These are phyloP conservation scores for Pogonognathellus flavescens DNA, from an alignment of 1,140 invertebrate genomes.

Conservation along the genomic window DNA sequence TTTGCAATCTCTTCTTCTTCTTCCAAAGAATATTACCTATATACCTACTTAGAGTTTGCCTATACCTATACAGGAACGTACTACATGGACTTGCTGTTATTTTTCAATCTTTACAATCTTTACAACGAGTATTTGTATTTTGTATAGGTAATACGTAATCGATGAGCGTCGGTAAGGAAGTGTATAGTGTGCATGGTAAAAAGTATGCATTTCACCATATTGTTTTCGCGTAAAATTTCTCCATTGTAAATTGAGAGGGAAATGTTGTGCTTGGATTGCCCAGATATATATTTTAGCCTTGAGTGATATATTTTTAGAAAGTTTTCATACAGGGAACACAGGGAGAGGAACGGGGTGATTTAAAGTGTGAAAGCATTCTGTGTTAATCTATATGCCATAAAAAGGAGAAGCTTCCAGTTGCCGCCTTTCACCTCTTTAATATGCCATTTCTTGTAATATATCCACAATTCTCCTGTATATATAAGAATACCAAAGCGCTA, in stretches of 20 bases:
- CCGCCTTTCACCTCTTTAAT: conserved; percentile 47
- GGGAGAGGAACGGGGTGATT: conserved; percentile 37
- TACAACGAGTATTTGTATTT: too few species aligned
- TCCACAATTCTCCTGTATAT: not conserved
- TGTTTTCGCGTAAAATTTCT: conserved; percentile 1
- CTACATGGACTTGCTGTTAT: too few species aligned
- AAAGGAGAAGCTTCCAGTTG: conserved; percentile 37
- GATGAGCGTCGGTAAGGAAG: not conserved
- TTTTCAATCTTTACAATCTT: too few species aligned
- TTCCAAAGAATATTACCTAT: not conserved
- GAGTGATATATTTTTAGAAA: conserved; percentile 21
- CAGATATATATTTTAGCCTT: not conserved
- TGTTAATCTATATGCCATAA: conserved; percentile 47
- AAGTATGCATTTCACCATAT: conserved; percentile 11
- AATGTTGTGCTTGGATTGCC: not conserved
- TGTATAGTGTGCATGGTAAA: not conserved
- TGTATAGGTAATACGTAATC: too few species aligned
- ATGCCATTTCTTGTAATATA: conserved; percentile 50
- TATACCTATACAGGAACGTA: too few species aligned
- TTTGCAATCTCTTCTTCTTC: not conserved
- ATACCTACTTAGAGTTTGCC: too few species aligned
- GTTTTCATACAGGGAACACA: too few species aligned
- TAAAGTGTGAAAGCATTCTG: conserved; percentile 48
- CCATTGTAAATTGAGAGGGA: conserved; percentile 21
- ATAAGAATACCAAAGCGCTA: too few species aligned